These are phyloP conservation scores for Calliphora vicina DNA, from an alignment of 1,140 invertebrate species.

Conservation along the genomic window DNA sequence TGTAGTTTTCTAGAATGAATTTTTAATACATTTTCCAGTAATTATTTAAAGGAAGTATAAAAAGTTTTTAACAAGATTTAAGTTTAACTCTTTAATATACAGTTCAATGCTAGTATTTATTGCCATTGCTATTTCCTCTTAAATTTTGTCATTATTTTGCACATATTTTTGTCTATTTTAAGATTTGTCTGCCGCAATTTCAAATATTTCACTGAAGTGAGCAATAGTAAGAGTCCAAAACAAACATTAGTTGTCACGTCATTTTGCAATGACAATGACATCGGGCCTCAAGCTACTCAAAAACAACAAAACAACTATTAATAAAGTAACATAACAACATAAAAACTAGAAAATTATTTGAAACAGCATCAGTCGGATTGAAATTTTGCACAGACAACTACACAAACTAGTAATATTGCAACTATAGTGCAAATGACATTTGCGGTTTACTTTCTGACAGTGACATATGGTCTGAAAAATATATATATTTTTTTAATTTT, in stretches of 20 bases:
- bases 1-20: not conserved
- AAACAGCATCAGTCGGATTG: not conserved
- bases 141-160: too few species aligned
- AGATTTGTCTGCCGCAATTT: not conserved
- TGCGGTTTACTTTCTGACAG: not conserved
- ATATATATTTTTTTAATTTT: too few species aligned
- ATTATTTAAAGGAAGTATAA: too few species aligned
- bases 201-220: not conserved
- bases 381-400: not conserved
- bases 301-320: not conserved
- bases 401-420: not conserved
- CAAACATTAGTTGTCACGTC: conserved; percentile 28
- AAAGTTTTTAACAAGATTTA: too few species aligned
- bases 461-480: not conserved
- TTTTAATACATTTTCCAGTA: too few species aligned
- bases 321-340: not conserved
- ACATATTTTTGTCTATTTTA: not conserved
- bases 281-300: not conserved
- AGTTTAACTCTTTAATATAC: too few species aligned
- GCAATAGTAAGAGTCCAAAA: conserved; percentile 14
- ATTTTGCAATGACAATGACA: conserved; percentile 14
- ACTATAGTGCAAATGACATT: conserved; percentile 22
- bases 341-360: not conserved
- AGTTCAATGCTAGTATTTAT: too few species aligned
- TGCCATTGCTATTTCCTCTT: too few species aligned